A percentile compares a stretch with the other conserved stretches of the same genome.
These are phyloP conservation scores for Apodemia duryi DNA, from an alignment of 2,888 invertebrate genomes.

Conservation along the genomic window DNA sequence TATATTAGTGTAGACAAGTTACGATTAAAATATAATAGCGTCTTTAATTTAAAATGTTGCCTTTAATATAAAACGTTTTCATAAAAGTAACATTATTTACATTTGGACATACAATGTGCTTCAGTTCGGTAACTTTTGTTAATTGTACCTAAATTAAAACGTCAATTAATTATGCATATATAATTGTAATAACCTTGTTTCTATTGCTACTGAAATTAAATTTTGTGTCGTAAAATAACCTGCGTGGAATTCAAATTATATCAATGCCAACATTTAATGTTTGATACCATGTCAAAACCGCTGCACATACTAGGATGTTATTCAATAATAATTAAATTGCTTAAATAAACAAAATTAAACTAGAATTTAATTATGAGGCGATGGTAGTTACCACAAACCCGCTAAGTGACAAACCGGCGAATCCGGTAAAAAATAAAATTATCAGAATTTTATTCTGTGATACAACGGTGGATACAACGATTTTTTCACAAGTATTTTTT, in stretches of 20 bases:
- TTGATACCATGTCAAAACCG: neutral
- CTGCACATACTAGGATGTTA: neutral
- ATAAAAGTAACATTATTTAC: conserved; percentile 1
- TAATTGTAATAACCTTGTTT: neutral
- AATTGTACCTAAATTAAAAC: conserved; percentile 2
- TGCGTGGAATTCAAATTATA: conserved; percentile 7
- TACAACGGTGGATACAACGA: too few relatives aligned
- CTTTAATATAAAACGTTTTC: neutral
- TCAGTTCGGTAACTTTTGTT: neutral
- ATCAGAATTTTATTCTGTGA: too few relatives aligned
- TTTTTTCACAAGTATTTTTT: too few relatives aligned
- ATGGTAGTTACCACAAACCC: too few relatives aligned
- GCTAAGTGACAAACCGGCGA: too few relatives aligned
- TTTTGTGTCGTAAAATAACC: neutral
- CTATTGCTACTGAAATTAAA: neutral
- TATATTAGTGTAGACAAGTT: too few relatives aligned
- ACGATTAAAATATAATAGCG: too few relatives aligned
- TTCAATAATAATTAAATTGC: neutral
- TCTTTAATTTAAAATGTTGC: too few relatives aligned
- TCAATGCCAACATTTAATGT: conserved; percentile 7
- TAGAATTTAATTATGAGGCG: too few relatives aligned
- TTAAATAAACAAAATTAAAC: too few relatives aligned
- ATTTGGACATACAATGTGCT: neutral
- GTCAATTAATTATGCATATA: neutral
- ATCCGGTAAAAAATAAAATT: too few relatives aligned